Base-by-base conservation (phyloP, 1,140 invertebrate genomes). In the Lordiphosa mommai region DNA sequence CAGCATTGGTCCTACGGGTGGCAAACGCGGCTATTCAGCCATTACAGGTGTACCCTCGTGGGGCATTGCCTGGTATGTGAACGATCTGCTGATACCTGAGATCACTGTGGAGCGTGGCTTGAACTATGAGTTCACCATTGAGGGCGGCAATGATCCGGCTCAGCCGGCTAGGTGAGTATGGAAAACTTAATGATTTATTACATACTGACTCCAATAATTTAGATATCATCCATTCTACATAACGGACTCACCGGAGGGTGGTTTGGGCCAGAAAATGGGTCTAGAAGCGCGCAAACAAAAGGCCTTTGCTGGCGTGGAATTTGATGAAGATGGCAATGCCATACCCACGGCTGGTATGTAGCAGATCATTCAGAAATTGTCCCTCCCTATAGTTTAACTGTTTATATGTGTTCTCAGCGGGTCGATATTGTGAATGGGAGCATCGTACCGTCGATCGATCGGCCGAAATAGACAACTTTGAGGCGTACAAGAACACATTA, bases 161-260 rank as follows among this genome's bases (percentile, higher is more conserved):
- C 92, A 93, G 87, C 92, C 93, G 14, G 92, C 93, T 20, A 93
- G 91, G 92, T 92, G 49, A 88, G 37, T 6, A 2, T 3, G 4
- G 7, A 0, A 2, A 1, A n/a, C n/a, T n/a, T n/a, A n/a, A n/a
- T n/a, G n/a, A n/a, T n/a, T n/a, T n/a, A n/a, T n/a, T n/a, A n/a
- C n/a, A n/a, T n/a, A n/a, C n/a, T n/a, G n/a, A n/a, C n/a, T n/a
- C 10, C 30, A 20, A 33, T 17, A n/a, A 14, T 2, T 16, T 47
- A 94, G 94, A 72, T 98, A 96, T 89, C 97, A 99, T 90, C 97
- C 97, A 8, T 93, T 99, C 74, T 99, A 99, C 89, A 97, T 99
- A 70, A 97, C 96, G 7, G 93, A 95, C 73, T 96, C 93, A 16
- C 89, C 91, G 0, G 94, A 96, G 86, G 96, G 96, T 38, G 96